Conservation (phyloP, 2,113 vertebrate genomes). For the Spilogale gracilis region DNA sequence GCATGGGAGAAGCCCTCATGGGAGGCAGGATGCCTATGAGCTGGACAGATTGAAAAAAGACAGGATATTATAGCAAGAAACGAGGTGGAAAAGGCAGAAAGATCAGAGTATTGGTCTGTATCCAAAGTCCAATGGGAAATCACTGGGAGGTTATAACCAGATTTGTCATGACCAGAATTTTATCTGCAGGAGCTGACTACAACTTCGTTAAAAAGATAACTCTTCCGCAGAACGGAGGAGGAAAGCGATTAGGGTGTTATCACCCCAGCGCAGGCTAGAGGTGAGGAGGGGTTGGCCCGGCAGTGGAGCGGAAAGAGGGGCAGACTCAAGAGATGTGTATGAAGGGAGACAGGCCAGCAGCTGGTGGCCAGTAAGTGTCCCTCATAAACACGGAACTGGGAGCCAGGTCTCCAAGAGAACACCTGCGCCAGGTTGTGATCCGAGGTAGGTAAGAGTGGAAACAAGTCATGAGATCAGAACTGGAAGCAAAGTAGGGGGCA, state of each 20-base stretch:
- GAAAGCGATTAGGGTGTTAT: background rate
- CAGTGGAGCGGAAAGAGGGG: too few relatives aligned
- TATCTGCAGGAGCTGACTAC: background rate
- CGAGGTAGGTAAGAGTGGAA: background rate
- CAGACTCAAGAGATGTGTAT: background rate
- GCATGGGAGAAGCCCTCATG: rapidly evolving
- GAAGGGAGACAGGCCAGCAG: background rate
- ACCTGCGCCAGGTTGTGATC: background rate
- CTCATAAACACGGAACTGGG: background rate
- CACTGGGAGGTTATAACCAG: background rate
- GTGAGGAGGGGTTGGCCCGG: rapidly evolving
- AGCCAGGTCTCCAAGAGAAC: too few relatives aligned
- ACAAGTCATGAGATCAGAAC: background rate
- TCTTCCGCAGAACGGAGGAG: background rate
- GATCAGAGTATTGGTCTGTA: background rate
- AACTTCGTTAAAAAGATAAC: background rate
- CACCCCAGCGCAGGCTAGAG: background rate
- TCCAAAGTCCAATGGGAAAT: background rate
- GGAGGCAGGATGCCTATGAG: background rate
- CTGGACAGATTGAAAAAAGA: background rate
- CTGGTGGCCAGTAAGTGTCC: too few relatives aligned
- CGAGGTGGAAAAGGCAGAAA: background rate
- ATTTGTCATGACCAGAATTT: background rate
- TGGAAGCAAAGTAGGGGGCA: background rate
- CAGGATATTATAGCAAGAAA: background rate